phyloP scores from a whole-genome alignment of 1,140 invertebrate genomes.

The Plectrocnemia conspersa region DNA sequence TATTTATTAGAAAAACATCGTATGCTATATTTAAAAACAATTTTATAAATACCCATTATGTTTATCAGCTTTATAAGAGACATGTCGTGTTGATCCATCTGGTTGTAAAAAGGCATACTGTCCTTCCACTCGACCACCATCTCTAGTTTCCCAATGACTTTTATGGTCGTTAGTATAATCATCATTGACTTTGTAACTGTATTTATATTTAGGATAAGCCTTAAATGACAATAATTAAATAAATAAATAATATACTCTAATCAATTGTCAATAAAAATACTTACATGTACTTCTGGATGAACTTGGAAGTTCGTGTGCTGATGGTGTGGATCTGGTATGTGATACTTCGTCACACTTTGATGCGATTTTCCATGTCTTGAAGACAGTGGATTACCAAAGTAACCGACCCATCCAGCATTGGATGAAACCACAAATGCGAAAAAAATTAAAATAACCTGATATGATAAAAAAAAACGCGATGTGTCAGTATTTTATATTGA shows the following conservation, averaged over 20 bases:
- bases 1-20: background rate
- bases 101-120: constrained; percentile 14
- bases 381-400: background rate
- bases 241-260: background rate
- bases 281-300: constrained; percentile 10
- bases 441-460: too few species aligned
- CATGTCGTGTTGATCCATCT: constrained; percentile 15
- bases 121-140: constrained; percentile 2
- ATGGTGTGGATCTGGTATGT: constrained; percentile 7
- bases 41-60: constrained; percentile 6
- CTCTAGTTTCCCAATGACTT: background rate
- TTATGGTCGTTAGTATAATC: background rate
- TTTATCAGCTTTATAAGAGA: constrained; percentile 15
- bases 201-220: background rate
- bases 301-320: constrained; percentile 7
- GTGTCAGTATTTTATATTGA: too few species aligned
- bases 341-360: constrained; percentile 4
- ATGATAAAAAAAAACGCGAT: too few species aligned
- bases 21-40: background rate
- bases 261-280: background rate
- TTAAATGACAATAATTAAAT: too few species aligned
- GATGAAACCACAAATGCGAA: background rate
- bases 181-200: background rate
- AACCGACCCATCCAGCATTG: constrained; percentile 1
- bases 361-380: background rate